Percentiles rank a stretch among this genome's conserved stretches.
These are phyloP conservation scores for Acrocera orbiculus DNA, from an alignment of 2,888 invertebrate genomes.

Conservation along the genomic window DNA sequence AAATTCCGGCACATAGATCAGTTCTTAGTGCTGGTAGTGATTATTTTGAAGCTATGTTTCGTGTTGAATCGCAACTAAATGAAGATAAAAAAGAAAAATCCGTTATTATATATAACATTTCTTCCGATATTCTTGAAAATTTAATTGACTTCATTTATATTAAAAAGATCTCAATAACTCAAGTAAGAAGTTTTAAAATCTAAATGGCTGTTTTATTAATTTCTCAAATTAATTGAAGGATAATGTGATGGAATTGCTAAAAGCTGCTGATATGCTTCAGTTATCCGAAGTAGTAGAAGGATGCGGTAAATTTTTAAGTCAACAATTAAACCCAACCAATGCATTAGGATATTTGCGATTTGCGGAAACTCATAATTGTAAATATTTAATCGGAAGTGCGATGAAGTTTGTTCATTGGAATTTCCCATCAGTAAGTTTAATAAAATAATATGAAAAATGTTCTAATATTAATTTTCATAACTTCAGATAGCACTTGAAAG, in stretches of 20 bases:
- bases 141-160: conserved; percentile 79
- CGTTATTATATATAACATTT: conserved; percentile 64
- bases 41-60: conserved; percentile 89
- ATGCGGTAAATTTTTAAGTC: conserved; percentile 68
- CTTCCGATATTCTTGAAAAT: conserved; percentile 53
- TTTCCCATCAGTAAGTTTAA: conserved; percentile 62
- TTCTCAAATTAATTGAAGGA: conserved; percentile 31
- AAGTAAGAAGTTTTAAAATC: too few species aligned
- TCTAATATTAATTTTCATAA: too few species aligned
- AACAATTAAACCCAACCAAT: conserved; percentile 72
- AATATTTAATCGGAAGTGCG: conserved; percentile 56
- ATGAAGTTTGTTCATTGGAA: conserved; percentile 67
- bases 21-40: conserved; percentile 66
- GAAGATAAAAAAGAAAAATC: conserved; percentile 66
- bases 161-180: conserved; percentile 37
- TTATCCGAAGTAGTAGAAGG: conserved; percentile 65
- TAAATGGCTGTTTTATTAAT: too few species aligned
- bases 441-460: too few species aligned
- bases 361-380: conserved; percentile 75
- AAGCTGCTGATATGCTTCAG: conserved; percentile 84
- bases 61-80: conserved; percentile 49
- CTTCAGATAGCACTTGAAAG: conserved; percentile 41
- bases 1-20: conserved; percentile 64
- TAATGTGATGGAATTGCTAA: conserved; percentile 75
- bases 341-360: conserved; percentile 81